These are phyloP conservation scores for Meteorus cinctellus DNA, from an alignment of 2,888 invertebrate genomes.

Conservation along the genomic window DNA sequence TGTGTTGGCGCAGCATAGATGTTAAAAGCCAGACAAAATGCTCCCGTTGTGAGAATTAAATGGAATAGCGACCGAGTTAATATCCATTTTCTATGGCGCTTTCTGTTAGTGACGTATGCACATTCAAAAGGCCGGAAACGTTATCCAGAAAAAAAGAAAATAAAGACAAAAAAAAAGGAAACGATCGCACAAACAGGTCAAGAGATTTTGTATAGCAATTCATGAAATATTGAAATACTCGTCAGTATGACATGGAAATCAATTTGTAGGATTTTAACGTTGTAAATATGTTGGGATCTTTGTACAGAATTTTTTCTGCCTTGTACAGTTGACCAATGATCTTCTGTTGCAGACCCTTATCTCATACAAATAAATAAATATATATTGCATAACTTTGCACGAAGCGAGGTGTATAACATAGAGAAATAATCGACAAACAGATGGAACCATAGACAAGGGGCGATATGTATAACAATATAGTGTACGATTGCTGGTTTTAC, in stretches of 20 bases:
- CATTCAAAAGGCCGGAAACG: neutral
- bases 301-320: neutral
- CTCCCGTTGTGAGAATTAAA: constrained; percentile 52
- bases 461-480: constrained; percentile 64
- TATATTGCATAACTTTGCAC: constrained; percentile 39
- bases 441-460: constrained; percentile 55
- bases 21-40: constrained; percentile 56
- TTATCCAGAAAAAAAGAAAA: neutral
- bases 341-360: constrained; percentile 4
- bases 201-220: neutral
- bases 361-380: constrained; percentile 32
- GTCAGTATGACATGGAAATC: too few relatives aligned
- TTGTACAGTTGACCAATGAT: neutral
- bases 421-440: constrained; percentile 18
- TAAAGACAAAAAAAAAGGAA: neutral
- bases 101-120: constrained; percentile 25
- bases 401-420: neutral
- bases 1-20: constrained; percentile 33
- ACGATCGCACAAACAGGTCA: neutral
- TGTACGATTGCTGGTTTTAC: constrained; percentile 57
- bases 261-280: neutral
- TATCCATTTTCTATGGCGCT: constrained; percentile 55
- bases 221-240: too few relatives aligned
- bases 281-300: neutral
- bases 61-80: constrained; percentile 53